Evolutionary conservation across 2,797 vertebrate species (phyloP).

Genomic region (Crenichthys baileyi): DNA sequence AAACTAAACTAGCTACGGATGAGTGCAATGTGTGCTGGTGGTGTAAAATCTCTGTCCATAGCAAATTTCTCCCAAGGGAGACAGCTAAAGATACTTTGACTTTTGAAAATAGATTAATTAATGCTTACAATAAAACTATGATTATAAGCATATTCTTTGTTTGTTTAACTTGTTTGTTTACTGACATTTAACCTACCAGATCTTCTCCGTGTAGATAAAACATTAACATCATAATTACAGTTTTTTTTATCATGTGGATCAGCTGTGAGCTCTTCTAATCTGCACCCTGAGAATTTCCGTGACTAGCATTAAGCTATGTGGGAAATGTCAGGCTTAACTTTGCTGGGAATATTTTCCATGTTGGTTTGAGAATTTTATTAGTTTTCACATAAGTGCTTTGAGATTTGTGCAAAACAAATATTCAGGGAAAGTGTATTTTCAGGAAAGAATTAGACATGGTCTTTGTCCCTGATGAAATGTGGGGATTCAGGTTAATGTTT

Average conservation of each 20-base stretch:
- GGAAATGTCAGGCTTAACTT: slow-evolving; percentile 54
- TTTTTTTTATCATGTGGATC: slow-evolving; percentile 44
- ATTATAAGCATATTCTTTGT: background rate
- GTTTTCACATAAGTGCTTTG: slow-evolving; percentile 24
- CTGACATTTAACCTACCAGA: slow-evolving; percentile 6
- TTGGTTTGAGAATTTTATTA: slow-evolving; percentile 13
- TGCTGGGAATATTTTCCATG: slow-evolving; percentile 35
- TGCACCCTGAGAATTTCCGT: slow-evolving; percentile 29
- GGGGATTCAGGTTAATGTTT: slow-evolving; percentile 10
- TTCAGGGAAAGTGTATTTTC: slow-evolving; percentile 12
- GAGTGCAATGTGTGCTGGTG: too few species aligned
- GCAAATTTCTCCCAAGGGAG: too few species aligned
- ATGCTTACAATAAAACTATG: too few species aligned
- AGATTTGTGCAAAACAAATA: slow-evolving; percentile 18
- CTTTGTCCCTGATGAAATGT: slow-evolving; percentile 34
- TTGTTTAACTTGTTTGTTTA: background rate
- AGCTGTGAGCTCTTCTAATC: slow-evolving; percentile 31
- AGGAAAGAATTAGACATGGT: slow-evolving; percentile 12
- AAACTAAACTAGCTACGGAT: too few species aligned
- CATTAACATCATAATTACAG: slow-evolving; percentile 17
- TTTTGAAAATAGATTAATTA: too few species aligned
- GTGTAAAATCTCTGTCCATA: too few species aligned
- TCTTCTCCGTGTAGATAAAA: slow-evolving; percentile 11
- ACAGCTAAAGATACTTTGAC: too few species aligned
- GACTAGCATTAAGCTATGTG: slow-evolving; percentile 26